Evolutionary conservation across 2,888 invertebrate genomes (phyloP), one percentile per base, ranked within the genome.

Genomic region (Agonum fuliginosum): DNA sequence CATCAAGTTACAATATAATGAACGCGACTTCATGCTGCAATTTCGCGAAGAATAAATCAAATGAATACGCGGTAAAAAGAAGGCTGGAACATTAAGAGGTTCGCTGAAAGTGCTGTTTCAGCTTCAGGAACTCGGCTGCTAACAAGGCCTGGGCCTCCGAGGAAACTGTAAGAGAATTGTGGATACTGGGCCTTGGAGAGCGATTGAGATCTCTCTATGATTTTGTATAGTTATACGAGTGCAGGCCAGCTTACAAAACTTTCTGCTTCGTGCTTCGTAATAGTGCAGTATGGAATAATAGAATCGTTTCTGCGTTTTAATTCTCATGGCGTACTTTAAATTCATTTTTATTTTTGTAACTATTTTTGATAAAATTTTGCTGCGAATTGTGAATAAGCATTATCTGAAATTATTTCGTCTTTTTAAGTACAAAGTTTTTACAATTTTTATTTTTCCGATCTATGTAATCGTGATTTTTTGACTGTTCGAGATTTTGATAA

Each of bases 1-100:
- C 54, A 54, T 24, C 3, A 24, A 54, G 54, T 54, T 54, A 54
- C 54, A 54, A 54, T 62, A 67, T 67, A 67, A 71, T 71, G 71
- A 71, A 71, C 51, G 12, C 48, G 71, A 48, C 51, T 48, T 48
- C 27, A 71, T 48, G n/a, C 48, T 71, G 71, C 30, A 71, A 48
- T 71, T 71, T 71, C 19, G n/a, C 27, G n/a, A 71, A 24, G 51
- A 30, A 71, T 71, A 71, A 71, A 71, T 71, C 71, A 71, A 51
- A 71, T 71, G 71, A 71, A 71, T 71, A 46, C 71, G 48, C 46
- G 19, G 6, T 30, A 71, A 71, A 71, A 71, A 51, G 71, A 71
- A 71, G 71, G 43, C 22, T 51, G 71, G 30, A 71, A 48, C 71
- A 71, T 71, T 71, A 71, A 71, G 48, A 71, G 48, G 48, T 48